A percentile compares a stretch with the other conserved stretches of the same genome.
Evolutionary conservation across 2,797 vertebrate species (phyloP).

Genomic region (Taeniopygia guttata): DNA sequence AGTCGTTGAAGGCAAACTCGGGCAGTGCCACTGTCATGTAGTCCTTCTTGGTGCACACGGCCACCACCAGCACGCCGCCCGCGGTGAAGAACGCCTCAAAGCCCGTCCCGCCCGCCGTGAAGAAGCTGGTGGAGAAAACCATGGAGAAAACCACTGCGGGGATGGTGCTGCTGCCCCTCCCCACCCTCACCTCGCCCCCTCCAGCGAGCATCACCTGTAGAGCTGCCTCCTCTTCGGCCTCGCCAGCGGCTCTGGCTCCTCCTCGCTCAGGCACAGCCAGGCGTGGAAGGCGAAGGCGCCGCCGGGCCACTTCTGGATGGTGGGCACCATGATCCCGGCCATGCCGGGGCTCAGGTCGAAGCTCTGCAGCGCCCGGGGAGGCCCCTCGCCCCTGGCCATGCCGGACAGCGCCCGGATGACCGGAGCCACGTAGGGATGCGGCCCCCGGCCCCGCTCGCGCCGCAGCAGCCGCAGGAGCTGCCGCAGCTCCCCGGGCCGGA

Average conservation of each 20-base stretch:
- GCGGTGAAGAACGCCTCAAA: conserved; percentile 95
- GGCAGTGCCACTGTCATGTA: conserved; percentile 90
- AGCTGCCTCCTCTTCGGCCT: conserved; percentile 85
- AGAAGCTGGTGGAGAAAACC: conserved; percentile 79
- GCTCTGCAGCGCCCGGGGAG: conserved; percentile 84
- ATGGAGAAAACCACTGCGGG: rapidly evolving
- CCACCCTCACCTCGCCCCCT: background rate
- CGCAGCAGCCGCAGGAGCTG: conserved; percentile 83
- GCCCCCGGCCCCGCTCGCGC: conserved; percentile 56
- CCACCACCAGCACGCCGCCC: conserved; percentile 90
- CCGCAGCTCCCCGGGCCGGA: conserved; percentile 87
- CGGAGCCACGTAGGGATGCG: conserved; percentile 76
- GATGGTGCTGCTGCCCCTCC: background rate
- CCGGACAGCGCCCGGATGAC: conserved; percentile 85
- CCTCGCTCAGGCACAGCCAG: conserved; percentile 90
- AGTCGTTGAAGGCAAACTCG: conserved; percentile 84
- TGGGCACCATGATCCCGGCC: conserved; percentile 96
- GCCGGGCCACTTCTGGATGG: conserved; percentile 91
- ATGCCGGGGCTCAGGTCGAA: conserved; percentile 93
- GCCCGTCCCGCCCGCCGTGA: conserved; percentile 89
- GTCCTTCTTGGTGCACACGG: conserved; percentile 96
- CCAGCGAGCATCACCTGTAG: conserved; percentile 82
- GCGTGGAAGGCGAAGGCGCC: conserved; percentile 91
- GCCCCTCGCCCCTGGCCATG: conserved; percentile 84
- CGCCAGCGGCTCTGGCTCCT: background rate